Base-by-base conservation (phyloP, 2,888 invertebrate genomes). In the Polydrusus pterygomalis region DNA sequence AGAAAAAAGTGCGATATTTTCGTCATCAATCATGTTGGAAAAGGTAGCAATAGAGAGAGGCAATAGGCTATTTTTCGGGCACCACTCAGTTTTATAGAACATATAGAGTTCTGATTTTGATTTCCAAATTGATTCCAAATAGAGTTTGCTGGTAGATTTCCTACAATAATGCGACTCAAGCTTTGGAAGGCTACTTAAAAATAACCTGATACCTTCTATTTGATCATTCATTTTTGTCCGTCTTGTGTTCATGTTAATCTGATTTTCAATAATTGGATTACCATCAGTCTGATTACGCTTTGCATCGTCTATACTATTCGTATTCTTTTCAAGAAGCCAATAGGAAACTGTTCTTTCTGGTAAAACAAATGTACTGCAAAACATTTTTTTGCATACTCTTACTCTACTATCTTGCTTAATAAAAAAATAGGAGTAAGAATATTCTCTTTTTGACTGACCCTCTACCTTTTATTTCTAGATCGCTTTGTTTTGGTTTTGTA, bases 51-150 rank as follows among this genome's bases (percentile, higher is more conserved):
- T n/a, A n/a, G 20, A 10, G 2, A 51, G 6, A 25, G 10, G 10
- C 20, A 51, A 0, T 20, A 20, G 20, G 11, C 11, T 20, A 20
- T 11, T 11, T 9, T 8, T 11, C 2, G 13, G 10, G 20, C 51
- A 51, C 51, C 51, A 51, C 20, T 51, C 20, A 0, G 20, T 15
- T 51, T 25, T 20, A 11, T 51, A 51, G 20, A 51, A 20, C 0
- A 11, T 5, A 11, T 51, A 51, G 1, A 51, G 2, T 8, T 51
- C 20, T 0, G 25, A 10, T 11, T 51, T 51, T 3, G 51, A 51
- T 11, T 20, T 51, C 8, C 20, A 62, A 43, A 17, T 34, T 17
- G 40, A 43, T 11, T 62, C 43, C n/a, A 62, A 30, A 17, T 62
- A 62, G 17, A 62, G 8, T 62, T 15, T 58, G 2, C 3, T 30